These are phyloP conservation scores for Mnemiopsis leidyi DNA, from an alignment of 37 sponge, comb jelly and placozoan genomes.

Conservation along the genomic window DNA sequence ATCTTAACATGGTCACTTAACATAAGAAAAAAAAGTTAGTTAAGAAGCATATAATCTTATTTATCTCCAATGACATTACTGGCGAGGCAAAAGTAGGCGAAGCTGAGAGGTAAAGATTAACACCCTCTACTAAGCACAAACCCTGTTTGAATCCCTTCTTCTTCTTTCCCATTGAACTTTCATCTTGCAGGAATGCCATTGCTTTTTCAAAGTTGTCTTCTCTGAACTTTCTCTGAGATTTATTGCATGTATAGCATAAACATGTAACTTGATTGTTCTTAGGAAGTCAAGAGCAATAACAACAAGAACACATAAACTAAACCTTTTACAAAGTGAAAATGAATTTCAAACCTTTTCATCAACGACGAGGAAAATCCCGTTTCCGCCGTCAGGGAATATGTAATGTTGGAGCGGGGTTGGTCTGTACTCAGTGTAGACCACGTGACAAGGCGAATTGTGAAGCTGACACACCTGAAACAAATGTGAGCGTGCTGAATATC, in stretches of 20 bases:
- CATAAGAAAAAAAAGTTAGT: no score
- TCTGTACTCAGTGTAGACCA: conserved; percentile 96
- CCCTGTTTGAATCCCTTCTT: conserved; percentile 66
- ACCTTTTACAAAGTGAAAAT: neutral
- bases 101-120: no score
- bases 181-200: conserved; percentile 82
- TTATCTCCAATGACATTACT: no score
- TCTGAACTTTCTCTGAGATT: conserved; percentile 80
- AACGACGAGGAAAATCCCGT: conserved; percentile 94
- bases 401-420: conserved; percentile 98
- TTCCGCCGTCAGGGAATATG: conserved; percentile 90
- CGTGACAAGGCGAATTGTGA: conserved; percentile 81
- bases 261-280: neutral
- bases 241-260: neutral
- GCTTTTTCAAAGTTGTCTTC: conserved; percentile 97
- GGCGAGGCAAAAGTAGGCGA: no score
- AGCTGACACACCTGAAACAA: conserved; percentile 69
- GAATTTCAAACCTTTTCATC: conserved; percentile 79
- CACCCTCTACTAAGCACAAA: no score
- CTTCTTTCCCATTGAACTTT: conserved; percentile 70
- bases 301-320: conserved; percentile 18
- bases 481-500: neutral
- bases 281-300: neutral
- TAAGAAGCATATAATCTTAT: no score
- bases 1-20: no score